Evolutionary conservation across 2,797 vertebrate genomes (phyloP).

Genomic region (Rallus crepitans): DNA sequence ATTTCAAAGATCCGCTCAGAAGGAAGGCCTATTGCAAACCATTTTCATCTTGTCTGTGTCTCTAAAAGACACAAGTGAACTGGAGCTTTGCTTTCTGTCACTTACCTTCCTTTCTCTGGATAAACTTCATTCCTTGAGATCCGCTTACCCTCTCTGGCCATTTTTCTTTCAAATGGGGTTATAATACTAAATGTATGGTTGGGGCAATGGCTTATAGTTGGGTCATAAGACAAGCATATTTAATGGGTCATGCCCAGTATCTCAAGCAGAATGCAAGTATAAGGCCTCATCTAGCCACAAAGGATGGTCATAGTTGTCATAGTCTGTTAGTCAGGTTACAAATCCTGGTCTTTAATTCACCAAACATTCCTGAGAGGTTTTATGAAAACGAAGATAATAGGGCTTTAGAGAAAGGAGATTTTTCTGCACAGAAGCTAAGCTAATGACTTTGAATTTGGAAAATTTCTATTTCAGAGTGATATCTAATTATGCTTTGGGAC

Average conservation of each 20-base stretch:
- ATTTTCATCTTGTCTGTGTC: background rate
- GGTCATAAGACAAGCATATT: background rate
- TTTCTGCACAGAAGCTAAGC: background rate
- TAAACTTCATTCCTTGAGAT: background rate
- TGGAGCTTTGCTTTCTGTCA: background rate
- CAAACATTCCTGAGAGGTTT: background rate
- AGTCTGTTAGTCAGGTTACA: background rate
- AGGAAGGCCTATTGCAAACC: background rate
- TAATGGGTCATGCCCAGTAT: background rate
- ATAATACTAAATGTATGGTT: background rate
- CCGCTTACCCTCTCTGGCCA: background rate
- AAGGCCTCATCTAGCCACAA: background rate
- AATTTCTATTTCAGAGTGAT: background rate
- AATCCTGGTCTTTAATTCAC: background rate
- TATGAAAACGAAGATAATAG: background rate
- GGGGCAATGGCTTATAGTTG: background rate
- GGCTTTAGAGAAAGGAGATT: background rate
- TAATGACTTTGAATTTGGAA: background rate
- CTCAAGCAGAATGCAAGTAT: background rate
- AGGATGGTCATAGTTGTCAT: background rate
- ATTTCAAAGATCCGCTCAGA: background rate
- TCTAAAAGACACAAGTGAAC: background rate
- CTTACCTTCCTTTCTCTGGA: background rate
- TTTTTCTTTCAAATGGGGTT: background rate
- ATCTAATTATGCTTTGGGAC: background rate